These are phyloP conservation scores for Gadus chalcogrammus DNA, from an alignment of 2,113 vertebrate genomes.

Conservation along the genomic window DNA sequence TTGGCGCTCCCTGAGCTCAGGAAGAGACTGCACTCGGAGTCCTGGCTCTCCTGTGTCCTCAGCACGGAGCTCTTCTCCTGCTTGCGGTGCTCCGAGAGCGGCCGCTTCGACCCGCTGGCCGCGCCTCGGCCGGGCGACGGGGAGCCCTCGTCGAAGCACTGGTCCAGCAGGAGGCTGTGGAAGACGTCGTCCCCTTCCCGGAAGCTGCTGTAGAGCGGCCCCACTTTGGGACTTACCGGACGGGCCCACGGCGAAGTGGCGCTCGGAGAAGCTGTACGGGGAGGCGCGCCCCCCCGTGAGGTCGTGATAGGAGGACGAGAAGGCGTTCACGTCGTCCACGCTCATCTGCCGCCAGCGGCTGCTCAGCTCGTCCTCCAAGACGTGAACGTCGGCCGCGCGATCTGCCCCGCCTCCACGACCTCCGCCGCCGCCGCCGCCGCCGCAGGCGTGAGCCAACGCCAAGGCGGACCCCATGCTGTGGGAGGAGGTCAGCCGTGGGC, in stretches of 20 bases:
- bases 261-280: conserved; percentile 83
- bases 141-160: conserved; percentile 76
- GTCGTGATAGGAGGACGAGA: conserved; percentile 76
- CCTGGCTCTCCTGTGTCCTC: conserved; percentile 77
- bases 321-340: conserved; percentile 84
- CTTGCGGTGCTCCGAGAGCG: conserved; percentile 71
- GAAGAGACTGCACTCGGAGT: conserved; percentile 77
- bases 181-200: conserved; percentile 86
- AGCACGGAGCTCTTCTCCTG: conserved; percentile 73
- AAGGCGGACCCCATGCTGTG: conserved; percentile 74
- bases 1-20: conserved; percentile 80
- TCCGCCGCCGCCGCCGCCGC: conserved; percentile 6
- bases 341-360: conserved; percentile 86
- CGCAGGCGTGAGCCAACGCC: conserved; percentile 39
- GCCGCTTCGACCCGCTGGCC: conserved; percentile 64
- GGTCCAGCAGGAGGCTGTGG: conserved; percentile 77
- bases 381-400: conserved; percentile 49
- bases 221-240: conserved; percentile 71
- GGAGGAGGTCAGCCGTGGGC: conserved; percentile 77
- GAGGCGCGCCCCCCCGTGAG: conserved; percentile 73
- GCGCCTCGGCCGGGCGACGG: conserved; percentile 48
- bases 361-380: conserved; percentile 76
- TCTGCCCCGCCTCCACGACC: conserved; percentile 41
- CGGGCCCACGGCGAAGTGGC: conserved; percentile 74
- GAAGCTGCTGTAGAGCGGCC: conserved; percentile 85